phyloP scores from a whole-genome alignment of 2,888 invertebrate species.

The Eustalomyia histrio region DNA sequence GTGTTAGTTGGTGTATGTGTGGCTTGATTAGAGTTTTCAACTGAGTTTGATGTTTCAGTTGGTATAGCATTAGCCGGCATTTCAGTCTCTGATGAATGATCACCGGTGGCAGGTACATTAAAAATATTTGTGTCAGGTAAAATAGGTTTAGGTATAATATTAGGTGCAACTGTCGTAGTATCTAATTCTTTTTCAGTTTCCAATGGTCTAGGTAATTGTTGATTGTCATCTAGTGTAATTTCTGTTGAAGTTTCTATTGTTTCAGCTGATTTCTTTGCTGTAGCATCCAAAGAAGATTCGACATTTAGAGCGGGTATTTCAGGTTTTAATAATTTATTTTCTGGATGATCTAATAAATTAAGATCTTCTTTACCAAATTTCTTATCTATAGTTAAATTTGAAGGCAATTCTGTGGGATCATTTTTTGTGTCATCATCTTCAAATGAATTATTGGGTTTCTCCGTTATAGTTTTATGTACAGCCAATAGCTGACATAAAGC shows the following conservation, averaged over 20 bases:
- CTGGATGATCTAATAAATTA: conserved; percentile 64
- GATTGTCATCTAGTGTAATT: conserved; percentile 53
- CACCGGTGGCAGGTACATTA: conserved; percentile 69
- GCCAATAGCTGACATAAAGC: conserved; percentile 87
- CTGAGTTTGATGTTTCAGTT: conserved; percentile 14
- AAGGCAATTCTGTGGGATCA: conserved; percentile 66
- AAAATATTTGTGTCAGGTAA: conserved; percentile 72
- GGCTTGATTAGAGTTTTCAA: conserved; percentile 38
- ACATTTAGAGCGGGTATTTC: conserved; percentile 44
- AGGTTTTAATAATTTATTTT: conserved; percentile 59
- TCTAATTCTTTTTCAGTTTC: conserved; percentile 55
- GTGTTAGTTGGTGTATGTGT: conserved; percentile 21
- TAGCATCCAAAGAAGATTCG: conserved; percentile 45
- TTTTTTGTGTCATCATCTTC: conserved; percentile 42
- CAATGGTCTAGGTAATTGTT: conserved; percentile 69
- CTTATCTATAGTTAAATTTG: conserved; percentile 73
- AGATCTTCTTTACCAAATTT: conserved; percentile 66
- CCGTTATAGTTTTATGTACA: conserved; percentile 37
- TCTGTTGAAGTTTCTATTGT: conserved; percentile 58
- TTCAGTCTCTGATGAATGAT: conserved; percentile 54
- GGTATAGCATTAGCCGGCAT: conserved; percentile 20
- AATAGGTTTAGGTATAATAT: conserved; percentile 45
- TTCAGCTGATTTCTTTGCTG: conserved; percentile 21
- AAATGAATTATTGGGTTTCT: conserved; percentile 27
- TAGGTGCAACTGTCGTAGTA: conserved; percentile 40